phyloP scores from a whole-genome alignment of 2,113 vertebrate species.

The Ranitomeya variabilis region DNA sequence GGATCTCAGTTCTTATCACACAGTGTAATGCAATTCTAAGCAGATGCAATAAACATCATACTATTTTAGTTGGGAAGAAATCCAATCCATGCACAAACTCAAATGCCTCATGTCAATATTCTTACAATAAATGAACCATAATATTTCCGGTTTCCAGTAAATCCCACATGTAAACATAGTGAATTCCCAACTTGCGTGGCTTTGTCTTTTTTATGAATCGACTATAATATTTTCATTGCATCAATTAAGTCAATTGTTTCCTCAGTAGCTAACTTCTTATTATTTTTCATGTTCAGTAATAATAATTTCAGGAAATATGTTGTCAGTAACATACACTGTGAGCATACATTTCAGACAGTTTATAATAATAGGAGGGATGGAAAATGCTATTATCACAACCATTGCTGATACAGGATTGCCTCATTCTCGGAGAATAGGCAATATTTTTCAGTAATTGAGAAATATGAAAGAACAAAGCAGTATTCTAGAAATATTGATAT shows the following conservation, averaged over 20 bases:
- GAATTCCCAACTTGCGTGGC: slow-evolving; percentile 11
- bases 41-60: slow-evolving; percentile 18
- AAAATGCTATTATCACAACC: background rate
- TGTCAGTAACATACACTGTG: slow-evolving; percentile 29
- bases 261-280: slow-evolving; percentile 12
- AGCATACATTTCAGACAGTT: slow-evolving; percentile 1
- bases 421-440: slow-evolving; percentile 2
- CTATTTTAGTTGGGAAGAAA: slow-evolving; percentile 45
- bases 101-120: slow-evolving; percentile 34
- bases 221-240: slow-evolving; percentile 44
- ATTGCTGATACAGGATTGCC: background rate
- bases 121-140: slow-evolving; percentile 46
- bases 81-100: slow-evolving; percentile 27
- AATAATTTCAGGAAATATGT: slow-evolving; percentile 31
- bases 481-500: background rate
- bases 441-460: background rate
- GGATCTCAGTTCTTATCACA: background rate
- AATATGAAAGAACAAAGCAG: background rate
- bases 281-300: slow-evolving; percentile 25
- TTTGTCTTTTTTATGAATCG: slow-evolving; percentile 40
- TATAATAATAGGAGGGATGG: background rate
- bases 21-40: slow-evolving; percentile 19
- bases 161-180: slow-evolving; percentile 38
- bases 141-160: slow-evolving; percentile 53
- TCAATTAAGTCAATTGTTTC: slow-evolving; percentile 45